Base-by-base conservation (phyloP, 2,797 vertebrate genomes). In the Anguilla anguilla region DNA sequence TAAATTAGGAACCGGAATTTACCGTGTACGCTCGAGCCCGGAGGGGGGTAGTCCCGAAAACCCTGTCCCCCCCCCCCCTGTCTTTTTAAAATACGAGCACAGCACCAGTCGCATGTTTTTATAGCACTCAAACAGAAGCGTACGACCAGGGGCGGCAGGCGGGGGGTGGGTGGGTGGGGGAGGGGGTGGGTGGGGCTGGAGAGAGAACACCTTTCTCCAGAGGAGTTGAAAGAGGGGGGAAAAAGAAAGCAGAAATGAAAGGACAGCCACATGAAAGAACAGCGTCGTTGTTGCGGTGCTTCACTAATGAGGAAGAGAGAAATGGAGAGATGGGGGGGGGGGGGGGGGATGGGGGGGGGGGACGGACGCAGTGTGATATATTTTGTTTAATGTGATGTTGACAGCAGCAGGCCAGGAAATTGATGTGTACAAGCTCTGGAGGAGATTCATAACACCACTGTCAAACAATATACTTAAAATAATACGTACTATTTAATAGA, bases 1-100 rank as follows among this genome's bases (percentile, higher is more conserved):
- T 89, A 93, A 74, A 94, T 91, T 89, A 91, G 91, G 90, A 92
- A 46, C 0, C 43, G 35, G 55, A 91, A 91, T 92, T 88, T 88
- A 93, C 93, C 91, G 88, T 90, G 86, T 90, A 89, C 86, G 84
- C 87, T 87, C 0, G 17, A 85, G 88, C 86, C 49, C 72, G 53
- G 3, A 59, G 86, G 85, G 89, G 87, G 81, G 46, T 59, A 57
- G 88, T 89, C 84, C 88, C 9, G 69, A 86, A 85, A 88, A 86
- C 28, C 88, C 84, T 72, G 3, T 67, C 84, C 85, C 51, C 6
- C 51, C 35, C 35, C 35, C 1, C 35, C 35, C 35, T 1, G 25
- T 55, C 57, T 87, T 85, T 88, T 64, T 85, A 72, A 88, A 86
- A 89, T 53, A 74, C 85, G 87, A 51, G 89, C 83, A 90, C 59